Evolutionary conservation across 2,888 invertebrate species (phyloP).

Genomic region (Coecobrya sp.): DNA sequence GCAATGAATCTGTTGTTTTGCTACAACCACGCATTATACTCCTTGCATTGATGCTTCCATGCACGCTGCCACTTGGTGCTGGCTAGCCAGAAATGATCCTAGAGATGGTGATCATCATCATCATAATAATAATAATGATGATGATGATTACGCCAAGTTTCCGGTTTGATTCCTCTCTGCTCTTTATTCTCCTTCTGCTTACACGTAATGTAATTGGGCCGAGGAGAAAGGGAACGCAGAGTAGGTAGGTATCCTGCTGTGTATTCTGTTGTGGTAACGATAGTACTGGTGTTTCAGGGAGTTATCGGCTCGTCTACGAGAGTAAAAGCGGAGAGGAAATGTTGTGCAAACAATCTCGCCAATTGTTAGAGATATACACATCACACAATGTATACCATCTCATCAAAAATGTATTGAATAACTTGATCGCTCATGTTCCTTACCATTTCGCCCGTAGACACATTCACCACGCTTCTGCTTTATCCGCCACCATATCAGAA

Average conservation of each 20-base stretch:
- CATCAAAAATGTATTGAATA: conserved; percentile 80
- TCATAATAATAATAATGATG: not conserved
- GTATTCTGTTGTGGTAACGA: conserved; percentile 25
- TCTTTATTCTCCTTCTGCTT: not conserved
- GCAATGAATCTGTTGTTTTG: conserved; percentile 36
- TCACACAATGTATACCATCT: conserved; percentile 46
- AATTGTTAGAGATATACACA: conserved; percentile 60
- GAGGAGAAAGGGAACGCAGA: not conserved
- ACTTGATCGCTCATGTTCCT: conserved; percentile 53
- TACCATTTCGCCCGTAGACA: not conserved
- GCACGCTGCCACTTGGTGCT: not conserved
- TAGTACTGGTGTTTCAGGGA: conserved; percentile 1
- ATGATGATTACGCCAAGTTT: conserved; percentile 57
- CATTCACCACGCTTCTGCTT: not conserved
- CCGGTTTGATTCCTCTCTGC: conserved; percentile 51
- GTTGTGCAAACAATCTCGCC: conserved; percentile 65
- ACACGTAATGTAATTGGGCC: conserved; percentile 37
- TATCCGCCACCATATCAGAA: not conserved
- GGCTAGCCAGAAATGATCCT: conserved; percentile 48
- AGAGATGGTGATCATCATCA: conserved; percentile 16
- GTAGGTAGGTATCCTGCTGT: conserved; percentile 54
- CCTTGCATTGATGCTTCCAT: not conserved
- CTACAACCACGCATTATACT: not conserved
- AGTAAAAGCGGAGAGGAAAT: conserved; percentile 43
- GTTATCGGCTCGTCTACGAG: not conserved